These are phyloP conservation scores for Lycocerus yunnanus DNA, from an alignment of 2,888 invertebrate species.

Conservation along the genomic window DNA sequence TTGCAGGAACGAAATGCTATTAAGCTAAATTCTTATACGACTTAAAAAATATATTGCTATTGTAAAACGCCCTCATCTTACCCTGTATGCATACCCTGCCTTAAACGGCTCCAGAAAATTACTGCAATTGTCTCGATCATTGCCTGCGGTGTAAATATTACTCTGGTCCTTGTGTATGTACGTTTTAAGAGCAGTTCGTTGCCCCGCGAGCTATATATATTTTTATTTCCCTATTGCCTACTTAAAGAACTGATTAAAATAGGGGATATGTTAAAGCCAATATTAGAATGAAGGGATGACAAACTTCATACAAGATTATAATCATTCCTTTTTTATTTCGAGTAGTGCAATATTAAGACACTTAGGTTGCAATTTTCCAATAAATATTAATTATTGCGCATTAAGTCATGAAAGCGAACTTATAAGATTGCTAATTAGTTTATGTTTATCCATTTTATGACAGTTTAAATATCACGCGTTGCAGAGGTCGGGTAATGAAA, in stretches of 20 bases:
- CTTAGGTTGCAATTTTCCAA: neutral
- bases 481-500: neutral
- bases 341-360: neutral
- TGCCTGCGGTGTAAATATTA: constrained; percentile 46
- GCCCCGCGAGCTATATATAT: constrained; percentile 51
- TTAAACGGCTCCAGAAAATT: constrained; percentile 52
- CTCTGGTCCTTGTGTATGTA: constrained; percentile 35
- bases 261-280: constrained; percentile 54
- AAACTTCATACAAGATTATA: constrained; percentile 25
- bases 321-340: constrained; percentile 11
- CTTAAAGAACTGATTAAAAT: constrained; percentile 57
- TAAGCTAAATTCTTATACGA: constrained; percentile 51
- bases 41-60: constrained; percentile 51
- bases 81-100: constrained; percentile 37
- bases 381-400: neutral
- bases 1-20: constrained; percentile 50
- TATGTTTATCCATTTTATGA: neutral
- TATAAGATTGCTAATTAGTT: neutral
- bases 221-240: constrained; percentile 58
- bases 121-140: constrained; percentile 56
- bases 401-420: neutral
- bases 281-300: constrained; percentile 46
- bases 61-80: constrained; percentile 40
- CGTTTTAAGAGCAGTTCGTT: constrained; percentile 35
- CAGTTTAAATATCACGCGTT: neutral